These are phyloP conservation scores for Rutpela maculata DNA, from an alignment of 2,888 invertebrate species.

Conservation along the genomic window DNA sequence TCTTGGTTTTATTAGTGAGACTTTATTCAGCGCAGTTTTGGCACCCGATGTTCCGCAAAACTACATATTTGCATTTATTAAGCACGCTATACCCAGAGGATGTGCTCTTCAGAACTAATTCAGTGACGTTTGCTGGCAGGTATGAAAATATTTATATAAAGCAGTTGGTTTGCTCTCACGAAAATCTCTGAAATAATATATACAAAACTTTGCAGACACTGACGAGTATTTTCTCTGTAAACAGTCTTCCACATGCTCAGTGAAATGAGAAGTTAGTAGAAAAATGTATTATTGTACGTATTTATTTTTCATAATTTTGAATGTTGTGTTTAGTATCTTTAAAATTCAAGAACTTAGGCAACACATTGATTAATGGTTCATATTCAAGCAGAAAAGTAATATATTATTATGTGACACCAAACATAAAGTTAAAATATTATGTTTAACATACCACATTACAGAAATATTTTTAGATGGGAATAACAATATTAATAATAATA, in stretches of 20 bases:
- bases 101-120: background rate
- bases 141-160: slow-evolving; percentile 32
- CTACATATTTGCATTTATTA: slow-evolving; percentile 24
- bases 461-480: too few species aligned
- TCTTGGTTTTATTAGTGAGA: slow-evolving; percentile 1
- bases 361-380: too few species aligned
- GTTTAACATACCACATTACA: too few species aligned
- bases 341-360: too few species aligned
- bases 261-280: background rate
- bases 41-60: slow-evolving; percentile 4
- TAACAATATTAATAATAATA: too few species aligned
- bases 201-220: background rate
- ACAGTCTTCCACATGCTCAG: background rate
- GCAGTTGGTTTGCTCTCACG: slow-evolving; percentile 24
- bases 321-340: too few species aligned
- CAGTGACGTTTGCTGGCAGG: slow-evolving; percentile 5
- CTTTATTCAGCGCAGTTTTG: background rate
- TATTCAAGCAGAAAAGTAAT: too few species aligned
- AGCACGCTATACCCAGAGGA: background rate
- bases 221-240: background rate
- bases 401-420: too few species aligned
- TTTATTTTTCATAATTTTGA: too few species aligned
- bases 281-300: background rate
- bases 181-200: slow-evolving; percentile 17
- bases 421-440: too few species aligned